Base-by-base conservation (phyloP, 2,888 invertebrate genomes). In the Chymomyza caudatula region DNA sequence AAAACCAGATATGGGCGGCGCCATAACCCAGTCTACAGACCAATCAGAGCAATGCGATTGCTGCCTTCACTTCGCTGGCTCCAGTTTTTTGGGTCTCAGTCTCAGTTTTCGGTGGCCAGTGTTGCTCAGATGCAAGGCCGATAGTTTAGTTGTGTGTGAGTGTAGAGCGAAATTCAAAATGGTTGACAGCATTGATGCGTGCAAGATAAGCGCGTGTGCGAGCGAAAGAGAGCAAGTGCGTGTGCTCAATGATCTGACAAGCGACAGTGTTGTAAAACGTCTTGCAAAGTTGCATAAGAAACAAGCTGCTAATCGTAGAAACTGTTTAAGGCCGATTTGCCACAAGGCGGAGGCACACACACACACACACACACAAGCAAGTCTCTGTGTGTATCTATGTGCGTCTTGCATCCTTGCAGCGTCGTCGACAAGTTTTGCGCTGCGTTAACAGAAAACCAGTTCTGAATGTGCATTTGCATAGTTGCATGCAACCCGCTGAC, bases 1-100 rank as follows among this genome's bases (percentile, higher is more conserved):
- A 80, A 88, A 88, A 89, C 81, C 89, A 88, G 89, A 90, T 90
- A 89, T 88, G 90, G 90, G 90, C 90, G 90, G 90, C 87, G 89
- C 89, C 88, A 88, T 84, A 79, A 77, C 80, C 81, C 81, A 74
- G 56, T 6, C 79, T 73, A 78, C 82, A 85, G 84, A 84, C 89
- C 89, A 89, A 89, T 89, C 89, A 89, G 88, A 80, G 87, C 77
- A 68, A 73, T 15, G 67, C 53, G 54, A 55, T 65, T 60, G 63
- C 60, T 57, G 19, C 47, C 47, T 69, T 63, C 53, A 61, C 64
- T 47, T 52, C 57, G 8, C 23, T 4, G 58, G 20, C 5, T 53
- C 17, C 1, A 53, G 4, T 23, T 23, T 15, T 53, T 53, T 53
- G 3, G 55, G 29, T 11, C 0, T 44, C 44, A 37, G 29, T 2